phyloP scores from a whole-genome alignment of 2,888 invertebrate species.

The Ichneumoninae sp. region DNA sequence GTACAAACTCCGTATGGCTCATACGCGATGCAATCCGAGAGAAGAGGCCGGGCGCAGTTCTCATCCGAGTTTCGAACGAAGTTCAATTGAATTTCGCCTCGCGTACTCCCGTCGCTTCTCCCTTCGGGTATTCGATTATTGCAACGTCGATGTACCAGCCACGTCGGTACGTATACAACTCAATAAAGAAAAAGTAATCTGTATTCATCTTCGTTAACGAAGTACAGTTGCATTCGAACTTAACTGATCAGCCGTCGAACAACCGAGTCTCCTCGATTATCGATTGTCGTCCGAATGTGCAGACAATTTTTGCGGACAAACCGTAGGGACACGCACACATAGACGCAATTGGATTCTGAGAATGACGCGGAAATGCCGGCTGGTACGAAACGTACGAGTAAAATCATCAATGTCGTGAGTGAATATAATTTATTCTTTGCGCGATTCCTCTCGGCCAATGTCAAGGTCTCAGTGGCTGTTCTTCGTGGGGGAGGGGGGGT shows the following conservation, averaged over 20 bases:
- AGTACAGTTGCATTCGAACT: constrained; percentile 6
- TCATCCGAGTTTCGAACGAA: constrained; percentile 44
- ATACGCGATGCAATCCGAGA: background rate
- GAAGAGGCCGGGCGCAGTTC: constrained; percentile 14
- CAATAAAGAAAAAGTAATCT: constrained; percentile 31
- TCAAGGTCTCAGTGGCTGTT: constrained; percentile 51
- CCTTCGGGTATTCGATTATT: constrained; percentile 35
- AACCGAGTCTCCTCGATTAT: background rate
- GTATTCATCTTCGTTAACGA: constrained; percentile 18
- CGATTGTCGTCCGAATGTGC: background rate
- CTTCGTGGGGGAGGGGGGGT: background rate
- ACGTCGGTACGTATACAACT: constrained; percentile 25
- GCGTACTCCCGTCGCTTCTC: background rate
- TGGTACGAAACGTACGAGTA: constrained; percentile 36
- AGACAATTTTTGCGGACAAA: background rate
- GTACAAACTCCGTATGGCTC: background rate
- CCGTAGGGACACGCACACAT: no score
- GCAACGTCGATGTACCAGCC: background rate
- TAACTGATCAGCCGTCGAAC: no score
- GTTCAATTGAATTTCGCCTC: constrained; percentile 56
- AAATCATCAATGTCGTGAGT: constrained; percentile 22
- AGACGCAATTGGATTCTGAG: background rate
- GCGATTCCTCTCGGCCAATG: constrained; percentile 44
- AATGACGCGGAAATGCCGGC: constrained; percentile 48
- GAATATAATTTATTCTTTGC: constrained; percentile 47